These are phyloP conservation scores for Nemotelus nigrinus DNA, from an alignment of 2,888 invertebrate genomes.

Conservation along the genomic window DNA sequence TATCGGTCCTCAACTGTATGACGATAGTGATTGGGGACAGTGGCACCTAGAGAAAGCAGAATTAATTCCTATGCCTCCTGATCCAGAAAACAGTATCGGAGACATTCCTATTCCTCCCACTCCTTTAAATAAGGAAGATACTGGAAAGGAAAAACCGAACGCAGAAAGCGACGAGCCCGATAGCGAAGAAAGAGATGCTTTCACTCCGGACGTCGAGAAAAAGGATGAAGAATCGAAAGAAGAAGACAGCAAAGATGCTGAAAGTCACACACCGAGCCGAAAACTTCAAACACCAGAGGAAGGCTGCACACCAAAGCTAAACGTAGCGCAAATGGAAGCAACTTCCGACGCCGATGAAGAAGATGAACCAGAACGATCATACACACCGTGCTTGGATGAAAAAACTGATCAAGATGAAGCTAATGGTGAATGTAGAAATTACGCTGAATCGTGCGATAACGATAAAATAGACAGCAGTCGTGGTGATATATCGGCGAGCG, in stretches of 20 bases:
- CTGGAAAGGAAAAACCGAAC: background rate
- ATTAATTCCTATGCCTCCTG: conserved; percentile 36
- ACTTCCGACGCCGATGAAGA: conserved; percentile 24
- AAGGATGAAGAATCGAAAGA: background rate
- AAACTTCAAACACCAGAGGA: conserved; percentile 47
- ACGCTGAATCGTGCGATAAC: conserved; percentile 12
- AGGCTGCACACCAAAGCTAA: conserved; percentile 35
- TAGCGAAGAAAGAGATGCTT: background rate
- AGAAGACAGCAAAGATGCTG: background rate
- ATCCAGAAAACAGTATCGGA: background rate
- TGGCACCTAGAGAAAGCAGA: conserved; percentile 61
- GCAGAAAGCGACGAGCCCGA: background rate
- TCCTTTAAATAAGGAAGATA: conserved; percentile 11
- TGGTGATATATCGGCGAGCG: conserved; percentile 56
- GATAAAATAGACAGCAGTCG: conserved; percentile 49
- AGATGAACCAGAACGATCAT: conserved; percentile 73
- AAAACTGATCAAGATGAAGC: conserved; percentile 61
- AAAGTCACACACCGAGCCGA: conserved; percentile 42
- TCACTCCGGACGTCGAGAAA: background rate
- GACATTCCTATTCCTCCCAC: background rate
- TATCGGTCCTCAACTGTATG: conserved; percentile 67
- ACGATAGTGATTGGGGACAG: conserved; percentile 67
- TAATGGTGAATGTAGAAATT: background rate
- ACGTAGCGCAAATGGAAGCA: conserved; percentile 39
- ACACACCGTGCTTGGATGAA: conserved; percentile 79